Conservation (phyloP, 2,797 vertebrate genomes). For the Cirrhinus mrigala region DNA sequence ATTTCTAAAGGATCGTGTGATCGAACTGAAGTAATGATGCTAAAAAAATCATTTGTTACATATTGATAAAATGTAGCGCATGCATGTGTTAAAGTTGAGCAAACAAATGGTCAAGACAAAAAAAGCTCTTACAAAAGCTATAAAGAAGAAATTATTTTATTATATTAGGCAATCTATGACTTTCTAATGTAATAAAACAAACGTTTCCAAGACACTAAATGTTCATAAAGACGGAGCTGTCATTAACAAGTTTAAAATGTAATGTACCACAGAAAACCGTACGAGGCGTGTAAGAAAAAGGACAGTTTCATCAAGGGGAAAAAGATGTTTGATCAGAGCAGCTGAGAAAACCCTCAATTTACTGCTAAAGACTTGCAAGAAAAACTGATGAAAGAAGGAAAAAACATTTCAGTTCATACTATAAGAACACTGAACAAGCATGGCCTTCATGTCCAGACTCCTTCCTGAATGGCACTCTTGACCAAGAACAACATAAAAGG, state of each 20-base stretch:
- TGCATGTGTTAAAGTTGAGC: too few species aligned
- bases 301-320: neutral
- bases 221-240: neutral
- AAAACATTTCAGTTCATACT: neutral
- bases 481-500: neutral
- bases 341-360: neutral
- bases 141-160: neutral
- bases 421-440: neutral
- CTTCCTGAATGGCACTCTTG: neutral
- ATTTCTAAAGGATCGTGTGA: neutral
- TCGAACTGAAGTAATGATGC: neutral
- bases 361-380: neutral
- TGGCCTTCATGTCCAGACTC: neutral
- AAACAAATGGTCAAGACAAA: too few species aligned
- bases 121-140: neutral
- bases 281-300: neutral
- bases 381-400: neutral
- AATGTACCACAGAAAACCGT: neutral
- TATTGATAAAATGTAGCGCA: too few species aligned
- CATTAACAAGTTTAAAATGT: neutral
- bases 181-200: neutral
- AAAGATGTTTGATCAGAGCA: neutral
- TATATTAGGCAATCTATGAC: neutral
- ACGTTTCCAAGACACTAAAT: neutral
- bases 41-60: neutral